phyloP scores from a whole-genome alignment of 2,113 vertebrate genomes.

The Scomber japonicus region DNA sequence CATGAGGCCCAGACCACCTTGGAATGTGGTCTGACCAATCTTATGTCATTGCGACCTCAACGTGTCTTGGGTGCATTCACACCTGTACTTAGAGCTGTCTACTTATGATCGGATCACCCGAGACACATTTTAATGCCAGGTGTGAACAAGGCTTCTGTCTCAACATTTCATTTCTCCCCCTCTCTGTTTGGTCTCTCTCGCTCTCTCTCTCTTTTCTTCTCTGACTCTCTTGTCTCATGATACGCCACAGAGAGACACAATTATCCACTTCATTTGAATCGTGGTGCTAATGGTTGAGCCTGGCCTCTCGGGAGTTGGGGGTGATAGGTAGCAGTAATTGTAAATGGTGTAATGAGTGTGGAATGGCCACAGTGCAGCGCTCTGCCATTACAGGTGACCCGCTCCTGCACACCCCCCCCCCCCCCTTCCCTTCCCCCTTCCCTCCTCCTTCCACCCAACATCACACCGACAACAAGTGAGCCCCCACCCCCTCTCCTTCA shows the following conservation, averaged over 20 bases:
- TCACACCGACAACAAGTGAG: slow-evolving; percentile 67
- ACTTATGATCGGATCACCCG: no score
- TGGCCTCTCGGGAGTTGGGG: slow-evolving; percentile 76
- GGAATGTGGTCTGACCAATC: not conserved
- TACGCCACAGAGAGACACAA: slow-evolving; percentile 85
- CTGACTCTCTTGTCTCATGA: slow-evolving; percentile 80
- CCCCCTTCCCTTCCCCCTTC: not conserved
- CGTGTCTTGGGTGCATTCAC: no score
- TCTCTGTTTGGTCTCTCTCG: slow-evolving; percentile 44
- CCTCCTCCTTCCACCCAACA: slow-evolving; percentile 26
- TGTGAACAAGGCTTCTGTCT: slow-evolving; percentile 26
- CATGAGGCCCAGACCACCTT: no score
- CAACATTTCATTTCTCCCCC: slow-evolving; percentile 27
- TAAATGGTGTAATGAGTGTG: slow-evolving; percentile 86
- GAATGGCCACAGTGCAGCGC: slow-evolving; percentile 79
- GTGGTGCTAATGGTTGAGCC: slow-evolving; percentile 85
- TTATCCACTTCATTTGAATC: slow-evolving; percentile 89
- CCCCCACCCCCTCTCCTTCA: slow-evolving; percentile 55
- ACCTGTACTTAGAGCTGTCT: no score
- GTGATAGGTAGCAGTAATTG: slow-evolving; percentile 85
- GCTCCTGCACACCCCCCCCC: slow-evolving; percentile 60
- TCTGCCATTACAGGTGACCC: slow-evolving; percentile 83
- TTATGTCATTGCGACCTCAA: not conserved
- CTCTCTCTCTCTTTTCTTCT: slow-evolving; percentile 58
- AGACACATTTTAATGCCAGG: no score